phyloP scores from a whole-genome alignment of 2,797 vertebrate genomes.

The Balearica regulorum region DNA sequence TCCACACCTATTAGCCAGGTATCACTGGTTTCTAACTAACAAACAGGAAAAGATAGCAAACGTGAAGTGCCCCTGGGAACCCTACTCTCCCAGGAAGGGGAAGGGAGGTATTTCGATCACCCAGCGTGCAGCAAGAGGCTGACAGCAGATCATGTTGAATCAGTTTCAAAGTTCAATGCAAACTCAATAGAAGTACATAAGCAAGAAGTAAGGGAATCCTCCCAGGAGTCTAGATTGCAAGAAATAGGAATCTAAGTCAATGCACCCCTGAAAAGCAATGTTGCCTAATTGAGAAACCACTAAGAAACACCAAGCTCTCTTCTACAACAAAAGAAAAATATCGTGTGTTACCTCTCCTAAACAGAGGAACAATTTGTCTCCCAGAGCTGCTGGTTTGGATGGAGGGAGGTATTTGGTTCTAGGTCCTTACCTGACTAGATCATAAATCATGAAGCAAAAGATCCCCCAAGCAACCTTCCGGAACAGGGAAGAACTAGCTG shows the following conservation, averaged over 20 bases:
- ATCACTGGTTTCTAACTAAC: slow-evolving; percentile 5
- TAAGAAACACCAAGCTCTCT: not conserved
- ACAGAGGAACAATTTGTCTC: not conserved
- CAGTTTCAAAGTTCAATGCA: slow-evolving; percentile 42
- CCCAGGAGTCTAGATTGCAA: not conserved
- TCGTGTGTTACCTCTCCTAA: not conserved
- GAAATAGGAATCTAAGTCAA: not conserved
- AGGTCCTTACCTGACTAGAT: not conserved
- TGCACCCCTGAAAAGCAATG: not conserved
- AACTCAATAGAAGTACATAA: not conserved
- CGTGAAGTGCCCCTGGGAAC: not conserved
- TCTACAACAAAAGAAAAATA: not conserved
- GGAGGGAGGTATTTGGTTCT: not conserved
- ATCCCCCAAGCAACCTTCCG: not conserved
- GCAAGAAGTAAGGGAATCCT: not conserved
- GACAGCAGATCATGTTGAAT: slow-evolving; percentile 53
- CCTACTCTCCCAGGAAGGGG: not conserved
- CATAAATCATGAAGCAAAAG: not conserved
- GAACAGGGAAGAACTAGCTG: not conserved
- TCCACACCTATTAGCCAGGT: not conserved
- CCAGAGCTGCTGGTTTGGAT: not conserved
- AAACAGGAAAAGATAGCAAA: slow-evolving; percentile 3
- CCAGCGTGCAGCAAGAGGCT: not conserved
- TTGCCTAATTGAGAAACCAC: not conserved
- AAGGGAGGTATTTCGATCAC: not conserved